Conservation (phyloP, 2,797 vertebrate genomes). For the Atherinosoma microstoma region DNA sequence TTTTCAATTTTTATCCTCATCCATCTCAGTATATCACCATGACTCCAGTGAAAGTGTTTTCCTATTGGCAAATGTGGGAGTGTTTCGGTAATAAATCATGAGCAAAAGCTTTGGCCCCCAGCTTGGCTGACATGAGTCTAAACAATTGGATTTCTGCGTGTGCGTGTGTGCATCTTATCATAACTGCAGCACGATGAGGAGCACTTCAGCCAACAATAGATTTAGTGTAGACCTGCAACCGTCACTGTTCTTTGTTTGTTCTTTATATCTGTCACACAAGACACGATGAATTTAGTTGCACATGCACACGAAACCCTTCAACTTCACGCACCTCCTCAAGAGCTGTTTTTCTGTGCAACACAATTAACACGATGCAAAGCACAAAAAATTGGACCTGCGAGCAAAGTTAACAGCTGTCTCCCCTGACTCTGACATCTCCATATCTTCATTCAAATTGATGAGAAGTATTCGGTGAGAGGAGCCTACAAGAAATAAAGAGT, state of each 20-base stretch:
- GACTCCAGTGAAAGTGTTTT: constrained; percentile 76
- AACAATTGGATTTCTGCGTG: constrained; percentile 72
- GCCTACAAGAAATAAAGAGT: constrained; percentile 17
- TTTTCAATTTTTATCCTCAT: constrained; percentile 77
- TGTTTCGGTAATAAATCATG: constrained; percentile 80
- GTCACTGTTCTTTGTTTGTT: background rate
- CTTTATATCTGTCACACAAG: background rate
- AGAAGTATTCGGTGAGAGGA: constrained; percentile 58
- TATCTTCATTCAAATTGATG: constrained; percentile 37
- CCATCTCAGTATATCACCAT: constrained; percentile 76
- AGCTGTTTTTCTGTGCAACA: constrained; percentile 38
- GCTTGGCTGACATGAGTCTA: constrained; percentile 68
- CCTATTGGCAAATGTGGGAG: constrained; percentile 80
- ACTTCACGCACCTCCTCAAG: constrained; percentile 26
- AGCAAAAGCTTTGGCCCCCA: constrained; percentile 59
- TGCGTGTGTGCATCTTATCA: constrained; percentile 52
- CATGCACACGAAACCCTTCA: constrained; percentile 36
- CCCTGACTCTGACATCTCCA: constrained; percentile 39
- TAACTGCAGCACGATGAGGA: constrained; percentile 42
- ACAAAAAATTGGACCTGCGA: constrained; percentile 56
- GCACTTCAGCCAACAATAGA: constrained; percentile 21
- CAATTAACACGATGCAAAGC: constrained; percentile 50
- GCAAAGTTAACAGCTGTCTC: constrained; percentile 68
- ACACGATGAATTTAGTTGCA: background rate
- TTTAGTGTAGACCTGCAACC: background rate